Evolutionary conservation across 2,888 invertebrate genomes (phyloP), one percentile per base, ranked within the genome.

Genomic region (Halictus quadricinctus): DNA sequence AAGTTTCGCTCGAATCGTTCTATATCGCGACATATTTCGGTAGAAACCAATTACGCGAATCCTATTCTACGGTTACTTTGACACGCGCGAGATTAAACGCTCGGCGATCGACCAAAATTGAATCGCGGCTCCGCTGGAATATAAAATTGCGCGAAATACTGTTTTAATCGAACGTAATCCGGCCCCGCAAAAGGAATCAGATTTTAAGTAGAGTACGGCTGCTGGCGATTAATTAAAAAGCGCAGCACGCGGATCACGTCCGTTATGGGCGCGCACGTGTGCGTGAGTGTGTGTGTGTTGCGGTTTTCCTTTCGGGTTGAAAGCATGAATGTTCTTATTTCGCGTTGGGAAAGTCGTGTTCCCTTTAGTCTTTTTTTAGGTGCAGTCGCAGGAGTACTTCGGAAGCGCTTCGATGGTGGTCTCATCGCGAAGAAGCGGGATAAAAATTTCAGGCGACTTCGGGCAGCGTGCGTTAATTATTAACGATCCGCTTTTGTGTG

Each of bases 401-500:
- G 43, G 46, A 74, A 81, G 72, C 46, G 58, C 72, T 84, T 80
- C 72, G 66, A 78, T 58, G 41, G 77, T 13, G 80, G 74, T 75
- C 29, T 72, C 41, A n/a, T 60, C 64, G 72, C 70, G 48, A 83
- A 80, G 76, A 82, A 79, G 58, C 46, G 25, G 76, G 60, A 79
- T 82, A 79, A 80, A 87, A 86, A 82, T 70, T 58, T 41, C 58
- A 25, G 79, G 13, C 29, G 25, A 36, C 25, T 21, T 36, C 18
- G 15, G 18, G 4, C 76, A 0, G 15, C 4, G 43, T 21, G 70
- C 72, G 72, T 75, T 78, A 83, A 84, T 86, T 86, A 86, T 86
- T 60, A 69, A 82, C 74, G 15, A 84, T 64, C 72, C n/a, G 15
- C 18, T 18, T 36, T 76, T 60, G 18, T 43, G n/a, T n/a, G 70